Conservation (phyloP, 2,888 invertebrate species). For the Hyalella azteca region DNA sequence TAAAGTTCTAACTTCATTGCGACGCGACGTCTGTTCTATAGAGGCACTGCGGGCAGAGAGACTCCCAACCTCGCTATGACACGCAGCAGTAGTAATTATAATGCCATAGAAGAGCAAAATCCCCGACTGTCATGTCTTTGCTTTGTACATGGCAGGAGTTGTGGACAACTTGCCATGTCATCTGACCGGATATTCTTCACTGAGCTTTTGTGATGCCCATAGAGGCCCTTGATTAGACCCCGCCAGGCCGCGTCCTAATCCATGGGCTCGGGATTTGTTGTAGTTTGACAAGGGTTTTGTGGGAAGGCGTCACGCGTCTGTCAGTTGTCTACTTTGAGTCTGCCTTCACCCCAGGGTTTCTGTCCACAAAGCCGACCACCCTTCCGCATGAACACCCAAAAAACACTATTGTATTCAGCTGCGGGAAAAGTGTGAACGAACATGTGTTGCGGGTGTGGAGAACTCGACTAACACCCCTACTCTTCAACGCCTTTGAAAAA, state of each 20-base stretch:
- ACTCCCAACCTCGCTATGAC: too few species aligned
- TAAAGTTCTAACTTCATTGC: too few species aligned
- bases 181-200: conserved; percentile 29
- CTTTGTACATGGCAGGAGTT: neutral
- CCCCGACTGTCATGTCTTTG: neutral
- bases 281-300: conserved; percentile 25
- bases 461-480: neutral
- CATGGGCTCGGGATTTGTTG: conserved; percentile 17
- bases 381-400: neutral
- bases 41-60: too few species aligned
- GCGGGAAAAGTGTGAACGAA: conserved; percentile 28
- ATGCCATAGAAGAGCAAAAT: neutral
- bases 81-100: neutral
- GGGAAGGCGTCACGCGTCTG: conserved; percentile 17
- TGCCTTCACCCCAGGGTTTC: conserved; percentile 13
- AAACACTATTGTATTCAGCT: conserved; percentile 15
- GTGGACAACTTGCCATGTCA: conserved; percentile 13
- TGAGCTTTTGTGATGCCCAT: conserved; percentile 6
- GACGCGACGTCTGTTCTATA: too few species aligned
- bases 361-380: conserved; percentile 14
- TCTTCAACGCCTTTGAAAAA: conserved; percentile 16
- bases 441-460: conserved; percentile 35
- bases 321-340: conserved; percentile 22
- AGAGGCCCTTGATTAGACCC: conserved; percentile 30
- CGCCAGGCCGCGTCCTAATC: conserved; percentile 23